Evolutionary conservation across 2,113 vertebrate species (phyloP).

Genomic region (Petaurus breviceps): DNA sequence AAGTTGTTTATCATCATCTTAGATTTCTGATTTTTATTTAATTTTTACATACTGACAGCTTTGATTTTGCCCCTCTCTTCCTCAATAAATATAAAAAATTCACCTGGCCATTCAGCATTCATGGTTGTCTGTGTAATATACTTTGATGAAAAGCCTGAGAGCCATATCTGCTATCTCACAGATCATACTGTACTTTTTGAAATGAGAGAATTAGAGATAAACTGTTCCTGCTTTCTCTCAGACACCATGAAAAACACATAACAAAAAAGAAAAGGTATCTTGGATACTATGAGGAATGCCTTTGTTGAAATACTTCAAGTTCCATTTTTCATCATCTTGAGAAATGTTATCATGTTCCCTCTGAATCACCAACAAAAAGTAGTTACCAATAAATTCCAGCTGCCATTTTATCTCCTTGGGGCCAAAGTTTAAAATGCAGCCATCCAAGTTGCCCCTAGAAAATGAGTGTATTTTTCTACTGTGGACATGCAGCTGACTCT

Average conservation of each 20-base stretch:
- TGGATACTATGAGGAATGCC: constrained; percentile 57
- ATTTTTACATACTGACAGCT: constrained; percentile 66
- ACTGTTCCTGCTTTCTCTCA: constrained; percentile 47
- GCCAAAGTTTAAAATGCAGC: constrained; percentile 60
- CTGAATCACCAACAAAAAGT: constrained; percentile 34
- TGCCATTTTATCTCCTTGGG: constrained; percentile 48
- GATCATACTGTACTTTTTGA: constrained; percentile 52
- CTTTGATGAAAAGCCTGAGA: constrained; percentile 59
- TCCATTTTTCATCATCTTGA: constrained; percentile 65
- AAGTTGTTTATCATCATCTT: constrained; percentile 18
- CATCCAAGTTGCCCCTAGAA: neutral
- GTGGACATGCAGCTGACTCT: neutral
- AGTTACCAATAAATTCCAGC: constrained; percentile 36
- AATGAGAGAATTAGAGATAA: constrained; percentile 66
- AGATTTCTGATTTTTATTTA: constrained; percentile 58
- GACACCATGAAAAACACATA: constrained; percentile 64
- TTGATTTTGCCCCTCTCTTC: constrained; percentile 51
- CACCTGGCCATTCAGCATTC: constrained; percentile 44
- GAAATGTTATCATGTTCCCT: constrained; percentile 53
- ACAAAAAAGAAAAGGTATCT: constrained; percentile 51
- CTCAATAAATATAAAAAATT: constrained; percentile 28
- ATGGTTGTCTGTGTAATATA: constrained; percentile 50
- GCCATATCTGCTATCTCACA: constrained; percentile 48
- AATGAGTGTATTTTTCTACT: constrained; percentile 31
- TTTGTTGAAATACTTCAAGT: constrained; percentile 62